phyloP scores from a whole-genome alignment of 92 coral and sea anemone genomes.

The Desmophyllum pertusum region DNA sequence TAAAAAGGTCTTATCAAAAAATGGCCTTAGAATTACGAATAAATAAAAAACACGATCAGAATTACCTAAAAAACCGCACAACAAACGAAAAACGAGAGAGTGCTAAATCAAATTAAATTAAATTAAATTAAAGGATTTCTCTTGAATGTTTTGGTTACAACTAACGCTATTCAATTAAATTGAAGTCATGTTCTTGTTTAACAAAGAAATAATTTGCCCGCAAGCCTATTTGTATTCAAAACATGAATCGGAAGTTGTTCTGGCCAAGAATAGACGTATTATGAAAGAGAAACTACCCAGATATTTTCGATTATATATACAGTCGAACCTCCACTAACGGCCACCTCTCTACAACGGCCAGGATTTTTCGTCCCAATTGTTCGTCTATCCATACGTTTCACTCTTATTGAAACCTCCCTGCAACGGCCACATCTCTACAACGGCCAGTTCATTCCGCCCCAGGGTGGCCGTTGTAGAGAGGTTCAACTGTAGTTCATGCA shows the following conservation, averaged over 20 bases:
- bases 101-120: neutral
- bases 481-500: neutral
- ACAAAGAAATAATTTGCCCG: neutral
- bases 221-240: neutral
- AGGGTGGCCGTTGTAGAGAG: no score
- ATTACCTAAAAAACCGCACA: no score
- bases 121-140: neutral
- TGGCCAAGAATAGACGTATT: neutral
- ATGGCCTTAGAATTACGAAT: neutral
- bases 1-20: neutral
- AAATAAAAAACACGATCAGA: neutral
- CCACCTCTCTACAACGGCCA: no score
- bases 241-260: neutral
- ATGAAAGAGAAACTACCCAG: neutral
- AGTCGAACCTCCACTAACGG: no score
- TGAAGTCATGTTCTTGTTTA: neutral
- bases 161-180: no score
- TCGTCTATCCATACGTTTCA: no score
- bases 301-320: no score
- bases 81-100: neutral
- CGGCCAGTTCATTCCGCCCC: no score
- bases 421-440: no score
- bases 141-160: neutral
- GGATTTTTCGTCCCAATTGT: no score
- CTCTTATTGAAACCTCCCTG: no score